Evolutionary conservation across 2,113 vertebrate species (phyloP).

Genomic region (Chaetorhynchus papuensis): DNA sequence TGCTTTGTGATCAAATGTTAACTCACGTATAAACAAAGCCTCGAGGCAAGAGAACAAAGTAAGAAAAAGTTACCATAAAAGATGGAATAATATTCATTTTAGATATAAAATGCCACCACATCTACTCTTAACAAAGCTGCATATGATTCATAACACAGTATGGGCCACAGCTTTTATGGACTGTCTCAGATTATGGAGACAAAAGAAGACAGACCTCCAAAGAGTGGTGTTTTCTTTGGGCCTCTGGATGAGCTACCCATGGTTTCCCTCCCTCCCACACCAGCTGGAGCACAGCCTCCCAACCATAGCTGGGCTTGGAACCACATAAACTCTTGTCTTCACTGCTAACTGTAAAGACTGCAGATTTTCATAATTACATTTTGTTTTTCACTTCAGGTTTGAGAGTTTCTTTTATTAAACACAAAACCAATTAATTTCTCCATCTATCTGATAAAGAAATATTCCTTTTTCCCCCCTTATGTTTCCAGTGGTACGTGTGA

Average conservation of each 20-base stretch:
- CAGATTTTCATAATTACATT: background rate
- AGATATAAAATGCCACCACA: background rate
- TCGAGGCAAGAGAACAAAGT: background rate
- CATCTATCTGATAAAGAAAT: background rate
- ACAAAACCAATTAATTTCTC: background rate
- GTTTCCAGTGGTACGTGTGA: background rate
- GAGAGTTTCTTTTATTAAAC: background rate
- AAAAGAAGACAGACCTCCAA: background rate
- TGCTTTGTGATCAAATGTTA: background rate
- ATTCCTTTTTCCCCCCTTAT: fast-evolving
- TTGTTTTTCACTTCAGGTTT: background rate
- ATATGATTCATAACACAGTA: background rate
- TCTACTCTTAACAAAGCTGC: background rate
- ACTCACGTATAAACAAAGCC: background rate
- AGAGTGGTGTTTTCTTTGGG: background rate
- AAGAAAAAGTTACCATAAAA: background rate
- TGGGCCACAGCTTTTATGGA: background rate
- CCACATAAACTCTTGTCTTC: background rate
- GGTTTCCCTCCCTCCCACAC: background rate
- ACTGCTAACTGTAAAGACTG: background rate
- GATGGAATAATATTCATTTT: background rate
- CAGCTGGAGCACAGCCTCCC: background rate
- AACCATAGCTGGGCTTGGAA: background rate
- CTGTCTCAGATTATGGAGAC: background rate
- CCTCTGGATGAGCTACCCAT: background rate